Base-by-base conservation (phyloP, 2,888 invertebrate species). In the Drosophila neonasuta region DNA sequence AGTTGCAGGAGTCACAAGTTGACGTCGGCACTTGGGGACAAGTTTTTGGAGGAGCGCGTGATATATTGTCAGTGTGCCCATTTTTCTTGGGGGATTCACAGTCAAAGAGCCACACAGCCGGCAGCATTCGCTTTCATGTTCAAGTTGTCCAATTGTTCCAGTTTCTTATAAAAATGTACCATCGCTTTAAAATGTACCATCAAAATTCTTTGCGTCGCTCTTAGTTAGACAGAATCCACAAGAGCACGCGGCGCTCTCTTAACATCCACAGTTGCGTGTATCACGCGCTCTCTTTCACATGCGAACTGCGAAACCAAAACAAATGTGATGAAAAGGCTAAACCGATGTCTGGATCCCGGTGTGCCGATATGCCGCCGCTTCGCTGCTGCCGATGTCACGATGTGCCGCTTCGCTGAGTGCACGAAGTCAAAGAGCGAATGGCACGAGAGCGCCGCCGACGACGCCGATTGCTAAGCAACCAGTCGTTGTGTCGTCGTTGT, bases 221-320 rank as follows among this genome's bases (percentile, higher is more conserved):
- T 80, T 82, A 61, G 62, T 29, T 74, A 71, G 83, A 82, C 42
- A 15, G 55, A 65, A 48, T 85, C 82, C 86, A 80, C 63, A 67
- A 49, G 52, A 51, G 57, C 29, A 17, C 3, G 29, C 7, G 6
- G n/a, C 36, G n/a, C 56, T 57, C 76, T 81, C 80, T 82, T 80
- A 80, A 15, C 45, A 64, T 85, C 85, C 85, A 86, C 81, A 58
- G 20, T 15, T 11, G n/a, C 5, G 11, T 32, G 36, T 24, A 6
- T 24, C 24, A 24, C 24, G 0, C 24, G 24, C 24, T 24, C 57
- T 56, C 66, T 72, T 56, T 20, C 48, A 20, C 10, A 13, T 57
- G 74, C 87, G 88, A 89, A 89, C 66, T 77, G 74, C 76, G 68
- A 82, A 88, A 89, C 77, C 88, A 89, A 89, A 89, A 89, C 89